Evolutionary conservation across 1,140 invertebrate species (phyloP).

Genomic region (Aphaenogaster floridana): DNA sequence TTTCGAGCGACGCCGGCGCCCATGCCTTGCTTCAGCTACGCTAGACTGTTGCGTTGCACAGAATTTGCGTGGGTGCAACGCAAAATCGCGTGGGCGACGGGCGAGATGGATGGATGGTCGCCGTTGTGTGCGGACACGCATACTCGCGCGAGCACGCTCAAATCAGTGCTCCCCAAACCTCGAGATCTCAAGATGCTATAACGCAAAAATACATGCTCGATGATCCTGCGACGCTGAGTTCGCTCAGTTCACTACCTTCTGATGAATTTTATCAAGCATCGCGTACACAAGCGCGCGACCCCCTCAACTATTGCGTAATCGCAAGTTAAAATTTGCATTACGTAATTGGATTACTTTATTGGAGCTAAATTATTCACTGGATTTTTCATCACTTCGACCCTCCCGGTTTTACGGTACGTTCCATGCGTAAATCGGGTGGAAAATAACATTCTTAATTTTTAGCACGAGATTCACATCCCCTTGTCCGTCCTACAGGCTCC

Average conservation of each 20-base stretch:
- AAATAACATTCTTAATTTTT: neutral
- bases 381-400: neutral
- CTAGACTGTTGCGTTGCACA: constrained; percentile 42
- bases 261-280: neutral
- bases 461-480: neutral
- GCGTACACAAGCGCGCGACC: neutral
- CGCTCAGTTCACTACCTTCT: neutral
- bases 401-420: neutral
- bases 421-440: neutral
- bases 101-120: neutral
- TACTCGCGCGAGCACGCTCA: neutral
- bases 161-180: constrained; percentile 39
- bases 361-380: neutral
- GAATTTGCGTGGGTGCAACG: constrained; percentile 35
- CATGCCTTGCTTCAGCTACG: neutral
- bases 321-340: neutral
- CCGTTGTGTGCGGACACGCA: neutral
- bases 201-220: constrained; percentile 1
- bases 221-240: neutral
- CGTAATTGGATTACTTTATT: constrained; percentile 10
- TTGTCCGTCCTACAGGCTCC: neutral
- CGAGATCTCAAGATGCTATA: neutral
- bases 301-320: neutral
- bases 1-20: constrained; percentile 18
- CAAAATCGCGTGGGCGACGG: constrained; percentile 31